Evolutionary conservation across 2,797 vertebrate species (phyloP), one percentile per base, ranked within the genome.

Genomic region (Myripristis jacobus): DNA sequence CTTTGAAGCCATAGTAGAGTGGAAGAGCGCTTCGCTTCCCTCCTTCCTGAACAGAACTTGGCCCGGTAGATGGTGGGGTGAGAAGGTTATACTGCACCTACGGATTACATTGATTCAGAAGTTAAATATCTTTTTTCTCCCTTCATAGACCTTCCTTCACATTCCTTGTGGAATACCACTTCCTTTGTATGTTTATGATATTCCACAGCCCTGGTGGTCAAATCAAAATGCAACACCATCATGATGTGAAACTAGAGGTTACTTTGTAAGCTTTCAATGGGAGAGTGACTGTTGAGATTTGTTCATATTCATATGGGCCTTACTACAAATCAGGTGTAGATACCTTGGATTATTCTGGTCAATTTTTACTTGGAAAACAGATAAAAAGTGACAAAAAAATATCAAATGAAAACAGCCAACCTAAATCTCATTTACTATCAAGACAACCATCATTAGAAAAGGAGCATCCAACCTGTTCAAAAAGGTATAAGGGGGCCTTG

Each of bases 61-160:
- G 92, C 74, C 96, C 96, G 1, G 94, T 93, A 64, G 95, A 91
- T 66, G 97, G 96, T 8, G 97, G 96, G 2, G 97, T 97, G 34
- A 99, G 92, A 43, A 99, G 94, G 83, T 99, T 99, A 85, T 98
- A 97, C 29, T 99, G 98, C 57, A 99, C 96, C 98, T 99, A 72
- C 22, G 34, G 72, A 66, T 21, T 52, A 67, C 27, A 60, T 22
- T 50, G 1, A 74, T 15, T 11, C 2, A 72, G 15, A 25, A 53
- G 41, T 4, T 57, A 18, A 50, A 52, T 59, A 15, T 27, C 6
- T 2, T 10, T 50, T 69, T 38, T 1, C 4, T 38, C 21, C 53
- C 3, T 31, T 44, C 0, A 21, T 18, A 57, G 3, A 21, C 12
- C 2, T 1, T 25, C 31, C 68, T 2, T 36, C 27, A 38, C 4